Evolutionary conservation across 2,888 invertebrate species (phyloP), one percentile per base, ranked within the genome.

Genomic region (Cabera pusaria): DNA sequence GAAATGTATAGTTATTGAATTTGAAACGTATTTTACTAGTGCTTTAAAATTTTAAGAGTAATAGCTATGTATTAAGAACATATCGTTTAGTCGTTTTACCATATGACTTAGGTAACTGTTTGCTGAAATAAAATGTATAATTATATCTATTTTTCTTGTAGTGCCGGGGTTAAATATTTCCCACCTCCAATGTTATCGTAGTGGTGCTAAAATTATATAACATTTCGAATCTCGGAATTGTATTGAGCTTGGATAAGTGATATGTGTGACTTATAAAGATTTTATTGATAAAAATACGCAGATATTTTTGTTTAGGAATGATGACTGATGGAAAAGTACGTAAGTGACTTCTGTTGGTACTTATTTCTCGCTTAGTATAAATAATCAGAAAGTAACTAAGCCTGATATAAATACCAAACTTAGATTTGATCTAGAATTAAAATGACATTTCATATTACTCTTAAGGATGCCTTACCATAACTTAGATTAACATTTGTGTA

Each of bases 381-480:
- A 10, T 32, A 33, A 24, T 11, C 6, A 24, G 3, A 22, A 21
- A 14, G n/a, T n/a, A n/a, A 22, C 25, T 21, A 34, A 40, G 18
- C 9, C 0, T 11, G 25, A 17, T 29, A 29, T 34, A 24, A 34
- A 33, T 23, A 25, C 25, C 14, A 21, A 34, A 32, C 16, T 10
- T 24, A 22, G 23, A 22, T 12, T 21, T 35, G 12, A 19, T 16
- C 2, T 35, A 25, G 37, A 37, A 37, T 40, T 34, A 29, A 20
- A 32, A 19, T 31, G 22, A 35, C 35, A 42, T 35, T 29, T 42
- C 35, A 31, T 5, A 35, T 36, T 51, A 46, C 46, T 59, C 49
- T 52, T 60, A 59, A 69, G 59, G 50, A 68, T 56, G 66, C 70
- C 74, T 78, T 80, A 81, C 79, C 81, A 76, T 71, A 74, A 56